phyloP scores from a whole-genome alignment of 37 sponge, comb jelly and placozoan genomes.

The Diacarnus erythraeanus region DNA sequence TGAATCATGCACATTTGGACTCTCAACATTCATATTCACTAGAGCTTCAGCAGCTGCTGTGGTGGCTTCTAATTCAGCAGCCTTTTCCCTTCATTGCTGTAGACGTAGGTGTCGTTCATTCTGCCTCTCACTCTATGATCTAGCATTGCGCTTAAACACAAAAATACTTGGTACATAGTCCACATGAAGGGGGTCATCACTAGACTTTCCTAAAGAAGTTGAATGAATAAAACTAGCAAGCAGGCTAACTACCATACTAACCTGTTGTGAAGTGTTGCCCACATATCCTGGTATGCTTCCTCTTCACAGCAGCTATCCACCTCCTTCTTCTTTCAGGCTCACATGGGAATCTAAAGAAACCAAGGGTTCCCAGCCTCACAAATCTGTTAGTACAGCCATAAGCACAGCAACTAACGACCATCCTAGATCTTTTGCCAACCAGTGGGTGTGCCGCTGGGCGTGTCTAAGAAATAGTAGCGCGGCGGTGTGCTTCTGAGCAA shows the following conservation, averaged over 20 bases:
- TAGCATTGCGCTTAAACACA: neutral
- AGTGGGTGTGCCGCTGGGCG: neutral
- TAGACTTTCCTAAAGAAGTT: neutral
- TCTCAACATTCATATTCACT: too few species aligned
- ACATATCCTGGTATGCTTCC: neutral
- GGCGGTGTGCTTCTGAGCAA: too few species aligned
- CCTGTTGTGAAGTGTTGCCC: neutral
- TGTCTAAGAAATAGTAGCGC: too few species aligned
- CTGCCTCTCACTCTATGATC: neutral
- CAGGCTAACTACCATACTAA: neutral
- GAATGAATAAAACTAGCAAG: neutral
- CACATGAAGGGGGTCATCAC: neutral
- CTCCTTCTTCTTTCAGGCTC: neutral
- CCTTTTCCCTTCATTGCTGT: neutral
- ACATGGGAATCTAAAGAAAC: neutral
- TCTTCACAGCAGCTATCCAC: too few species aligned
- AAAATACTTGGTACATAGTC: slow-evolving; percentile 3
- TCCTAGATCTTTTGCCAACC: neutral
- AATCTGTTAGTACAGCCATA: neutral
- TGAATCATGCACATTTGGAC: too few species aligned
- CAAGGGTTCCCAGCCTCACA: neutral
- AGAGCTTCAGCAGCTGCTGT: too few species aligned
- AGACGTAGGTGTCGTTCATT: neutral
- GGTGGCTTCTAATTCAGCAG: too few species aligned
- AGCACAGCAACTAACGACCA: neutral